Evolutionary conservation across 2,888 invertebrate species (phyloP).

Genomic region (Glyphotaelius pellucidus): DNA sequence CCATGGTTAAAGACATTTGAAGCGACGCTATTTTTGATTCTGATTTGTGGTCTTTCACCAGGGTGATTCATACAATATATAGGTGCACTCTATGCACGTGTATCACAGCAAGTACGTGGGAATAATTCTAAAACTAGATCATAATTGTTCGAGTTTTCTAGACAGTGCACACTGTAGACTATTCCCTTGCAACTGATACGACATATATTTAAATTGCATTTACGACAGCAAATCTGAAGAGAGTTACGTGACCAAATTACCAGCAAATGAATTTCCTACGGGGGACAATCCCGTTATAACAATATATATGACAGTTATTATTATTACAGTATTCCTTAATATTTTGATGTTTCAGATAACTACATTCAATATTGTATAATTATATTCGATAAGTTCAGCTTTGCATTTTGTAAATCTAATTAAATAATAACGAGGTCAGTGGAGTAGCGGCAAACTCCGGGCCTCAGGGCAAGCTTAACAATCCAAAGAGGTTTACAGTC

Average conservation of each 20-base stretch:
- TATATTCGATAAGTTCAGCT: background rate
- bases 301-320: background rate
- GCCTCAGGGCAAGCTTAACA: background rate
- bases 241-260: background rate
- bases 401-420: background rate
- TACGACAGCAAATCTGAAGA: background rate
- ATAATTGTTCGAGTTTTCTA: background rate
- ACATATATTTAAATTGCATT: slow-evolving; percentile 13
- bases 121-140: background rate
- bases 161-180: background rate
- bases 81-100: too few relatives aligned
- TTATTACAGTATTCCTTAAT: too few relatives aligned
- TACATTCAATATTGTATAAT: too few relatives aligned
- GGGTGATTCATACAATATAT: too few relatives aligned
- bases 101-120: too few relatives aligned
- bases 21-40: too few relatives aligned
- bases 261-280: background rate
- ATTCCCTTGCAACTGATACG: background rate
- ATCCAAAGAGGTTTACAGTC: background rate
- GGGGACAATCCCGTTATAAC: background rate
- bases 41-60: too few relatives aligned
- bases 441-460: background rate
- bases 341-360: too few relatives aligned
- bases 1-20: too few relatives aligned
- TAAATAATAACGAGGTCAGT: background rate